A percentile compares a stretch with the other conserved stretches of the same genome.
Conservation (phyloP, 1,140 invertebrate species). For the Ditylenchus dipsaci region DNA sequence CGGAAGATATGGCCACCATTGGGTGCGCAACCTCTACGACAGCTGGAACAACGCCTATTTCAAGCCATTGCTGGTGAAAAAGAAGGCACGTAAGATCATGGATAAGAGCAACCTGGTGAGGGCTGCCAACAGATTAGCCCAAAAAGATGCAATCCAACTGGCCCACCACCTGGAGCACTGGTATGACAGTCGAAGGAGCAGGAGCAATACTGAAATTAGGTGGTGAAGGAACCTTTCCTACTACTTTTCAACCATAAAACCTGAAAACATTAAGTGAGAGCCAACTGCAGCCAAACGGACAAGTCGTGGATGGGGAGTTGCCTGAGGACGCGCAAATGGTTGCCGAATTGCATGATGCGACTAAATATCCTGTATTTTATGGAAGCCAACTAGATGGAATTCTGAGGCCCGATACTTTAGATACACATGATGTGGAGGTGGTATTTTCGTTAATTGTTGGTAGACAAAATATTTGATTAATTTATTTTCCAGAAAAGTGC, state of each 20-base stretch:
- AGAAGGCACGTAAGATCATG: constrained; percentile 20
- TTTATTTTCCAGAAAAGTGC: too few species aligned
- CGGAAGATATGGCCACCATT: constrained; percentile 52
- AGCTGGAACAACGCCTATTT: constrained; percentile 31
- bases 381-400: not conserved
- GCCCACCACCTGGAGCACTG: not conserved
- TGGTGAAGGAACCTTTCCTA: not conserved
- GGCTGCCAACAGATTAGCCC: not conserved
- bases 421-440: not conserved
- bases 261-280: not conserved
- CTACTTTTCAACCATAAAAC: not conserved
- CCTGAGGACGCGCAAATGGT: not conserved
- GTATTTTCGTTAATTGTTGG: too few species aligned
- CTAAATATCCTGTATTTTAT: not conserved
- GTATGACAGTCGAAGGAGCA: not conserved
- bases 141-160: not conserved
- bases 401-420: not conserved
- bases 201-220: not conserved
- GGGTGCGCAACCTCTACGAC: constrained; percentile 46
- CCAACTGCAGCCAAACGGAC: not conserved
- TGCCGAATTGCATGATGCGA: constrained; percentile 1
- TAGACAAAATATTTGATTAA: too few species aligned
- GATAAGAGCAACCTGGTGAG: not conserved
- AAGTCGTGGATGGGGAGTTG: not conserved
- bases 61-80: constrained; percentile 48